Evolutionary conservation across 2,888 invertebrate species (phyloP), one percentile per base, ranked within the genome.

Genomic region (Leptinotarsa haldemani): DNA sequence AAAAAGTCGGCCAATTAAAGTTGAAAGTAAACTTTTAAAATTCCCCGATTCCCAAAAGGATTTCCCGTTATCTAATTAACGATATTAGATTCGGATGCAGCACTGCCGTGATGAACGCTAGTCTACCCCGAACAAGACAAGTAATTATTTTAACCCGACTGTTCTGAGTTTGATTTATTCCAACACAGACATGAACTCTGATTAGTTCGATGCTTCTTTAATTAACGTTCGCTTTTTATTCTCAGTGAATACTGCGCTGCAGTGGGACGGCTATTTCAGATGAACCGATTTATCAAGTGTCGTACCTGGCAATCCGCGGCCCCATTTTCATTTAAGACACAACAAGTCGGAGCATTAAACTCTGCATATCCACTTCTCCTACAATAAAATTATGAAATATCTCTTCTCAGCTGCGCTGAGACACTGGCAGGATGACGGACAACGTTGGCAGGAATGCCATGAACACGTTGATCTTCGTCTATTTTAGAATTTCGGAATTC

Each of bases 191-290:
- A 84, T 86, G 85, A 85, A 86, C 86, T 85, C 87, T 87, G 87
- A 88, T 88, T 88, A 87, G 87, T 87, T 87, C 86, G 87, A 87
- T 87, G 87, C 86, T 87, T 86, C 88, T 87, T 87, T 87, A 88
- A 88, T 88, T 88, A 88, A 87, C 86, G 86, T 83, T 83, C 61
- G 82, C 81, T 84, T 84, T 85, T 83, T 85, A 82, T 85, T 84
- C 83, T 83, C 84, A 82, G 83, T 84, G 82, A 84, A 83, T 84
- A 82, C 80, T 80, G 79, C 58, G 74, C 70, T 74, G 79, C 77
- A 80, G 82, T 83, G 83, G 84, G 84, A 82, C 82, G 84, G 80
- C 80, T 80, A 81, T 81, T 82, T 82, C 79, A 82, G 84, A 84
- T 83, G 84, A 81, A 82, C 78, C 84, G 80, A 85, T 85, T 84